A percentile compares a stretch with the other conserved stretches of the same genome.
phyloP scores from a whole-genome alignment of 2,797 vertebrate species.

The Emys orbicularis region DNA sequence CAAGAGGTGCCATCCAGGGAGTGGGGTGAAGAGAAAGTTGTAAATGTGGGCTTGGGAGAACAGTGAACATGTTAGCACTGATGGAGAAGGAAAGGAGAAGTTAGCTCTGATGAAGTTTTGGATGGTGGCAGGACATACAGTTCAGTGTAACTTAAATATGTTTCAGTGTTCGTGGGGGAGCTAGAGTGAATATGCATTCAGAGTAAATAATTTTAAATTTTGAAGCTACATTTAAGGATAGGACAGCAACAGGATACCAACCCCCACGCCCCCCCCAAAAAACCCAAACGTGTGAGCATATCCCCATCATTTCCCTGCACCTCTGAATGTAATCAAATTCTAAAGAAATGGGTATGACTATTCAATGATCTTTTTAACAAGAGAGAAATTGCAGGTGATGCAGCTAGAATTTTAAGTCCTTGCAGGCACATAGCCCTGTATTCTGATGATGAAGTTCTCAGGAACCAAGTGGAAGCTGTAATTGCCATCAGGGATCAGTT shows the following conservation, averaged over 20 bases:
- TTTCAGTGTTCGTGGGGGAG: neutral
- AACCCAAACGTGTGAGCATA: accelerated
- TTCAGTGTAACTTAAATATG: neutral
- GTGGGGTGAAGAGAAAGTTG: neutral
- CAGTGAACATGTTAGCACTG: too few species aligned
- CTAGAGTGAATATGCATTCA: neutral
- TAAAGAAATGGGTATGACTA: neutral
- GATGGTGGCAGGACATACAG: neutral
- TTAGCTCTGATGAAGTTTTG: too few species aligned
- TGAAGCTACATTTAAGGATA: constrained; percentile 2
- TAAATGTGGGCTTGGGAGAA: neutral
- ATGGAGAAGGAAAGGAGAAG: too few species aligned
- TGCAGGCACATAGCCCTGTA: neutral
- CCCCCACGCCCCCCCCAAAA: neutral
- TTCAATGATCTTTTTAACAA: neutral
- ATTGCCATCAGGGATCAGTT: constrained; percentile 37
- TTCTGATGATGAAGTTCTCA: constrained; percentile 34
- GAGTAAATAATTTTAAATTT: neutral
- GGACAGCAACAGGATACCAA: neutral
- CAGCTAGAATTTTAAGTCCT: neutral
- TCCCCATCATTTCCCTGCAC: neutral
- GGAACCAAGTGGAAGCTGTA: neutral
- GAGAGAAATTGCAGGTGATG: neutral
- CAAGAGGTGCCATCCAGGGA: neutral
- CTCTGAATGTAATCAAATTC: neutral